phyloP scores from a whole-genome alignment of 2,888 invertebrate genomes.

The Flabesymbios commensalis region DNA sequence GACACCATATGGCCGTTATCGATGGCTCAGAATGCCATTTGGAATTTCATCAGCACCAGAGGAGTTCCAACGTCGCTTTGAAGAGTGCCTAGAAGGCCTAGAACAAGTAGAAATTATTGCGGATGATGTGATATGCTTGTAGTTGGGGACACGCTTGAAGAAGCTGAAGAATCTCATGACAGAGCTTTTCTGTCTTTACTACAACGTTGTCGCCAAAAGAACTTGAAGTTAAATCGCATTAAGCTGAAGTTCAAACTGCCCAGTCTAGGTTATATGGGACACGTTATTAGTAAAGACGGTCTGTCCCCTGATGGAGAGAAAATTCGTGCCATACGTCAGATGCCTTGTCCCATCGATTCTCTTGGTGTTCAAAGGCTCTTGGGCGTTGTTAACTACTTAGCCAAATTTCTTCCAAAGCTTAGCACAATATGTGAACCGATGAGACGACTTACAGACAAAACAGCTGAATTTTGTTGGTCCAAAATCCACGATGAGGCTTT shows the following conservation, averaged over 20 bases:
- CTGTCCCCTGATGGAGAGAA: background rate
- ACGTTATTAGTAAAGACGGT: background rate
- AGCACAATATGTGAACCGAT: background rate
- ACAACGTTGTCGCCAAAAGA: background rate
- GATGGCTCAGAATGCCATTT: constrained; percentile 36
- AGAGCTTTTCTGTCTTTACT: background rate
- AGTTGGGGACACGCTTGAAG: background rate
- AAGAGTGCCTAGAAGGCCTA: constrained; percentile 34
- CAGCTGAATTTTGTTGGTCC: background rate
- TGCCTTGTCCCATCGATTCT: background rate
- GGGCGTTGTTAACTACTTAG: background rate
- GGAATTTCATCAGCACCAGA: constrained; percentile 33
- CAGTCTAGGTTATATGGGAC: background rate
- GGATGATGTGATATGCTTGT: background rate
- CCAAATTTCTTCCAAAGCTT: background rate
- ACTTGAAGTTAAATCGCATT: background rate
- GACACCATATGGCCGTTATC: constrained; percentile 34
- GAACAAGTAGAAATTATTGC: too few relatives aligned
- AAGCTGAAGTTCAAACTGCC: background rate
- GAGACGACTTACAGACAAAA: too few relatives aligned
- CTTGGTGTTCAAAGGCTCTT: constrained; percentile 1
- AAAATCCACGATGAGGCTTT: constrained; percentile 1
- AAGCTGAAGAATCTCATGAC: background rate
- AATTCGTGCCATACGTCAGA: background rate
- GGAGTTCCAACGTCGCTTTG: constrained; percentile 29